Percentiles rank a stretch among this genome's conserved stretches.
phyloP scores from a whole-genome alignment of 2,113 vertebrate genomes.

The Nannobrachium achirus region DNA sequence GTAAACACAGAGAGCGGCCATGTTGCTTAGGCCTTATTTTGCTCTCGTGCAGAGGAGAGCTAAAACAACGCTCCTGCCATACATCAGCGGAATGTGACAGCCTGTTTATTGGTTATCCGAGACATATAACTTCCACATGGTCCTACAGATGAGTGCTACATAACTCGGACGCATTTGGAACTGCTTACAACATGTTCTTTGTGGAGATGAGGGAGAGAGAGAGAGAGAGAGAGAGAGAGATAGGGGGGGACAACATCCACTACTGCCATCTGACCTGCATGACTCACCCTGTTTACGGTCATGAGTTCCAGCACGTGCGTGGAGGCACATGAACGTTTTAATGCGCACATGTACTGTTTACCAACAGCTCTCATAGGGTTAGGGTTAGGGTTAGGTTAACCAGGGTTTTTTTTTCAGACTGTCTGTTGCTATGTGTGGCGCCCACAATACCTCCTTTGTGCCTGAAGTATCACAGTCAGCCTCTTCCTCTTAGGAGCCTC shows the following conservation, averaged over 20 bases:
- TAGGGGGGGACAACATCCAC: background rate
- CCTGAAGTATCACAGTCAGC: conserved; percentile 9
- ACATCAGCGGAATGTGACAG: conserved; percentile 52
- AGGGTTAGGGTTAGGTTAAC: background rate
- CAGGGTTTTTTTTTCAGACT: background rate
- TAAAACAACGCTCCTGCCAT: conserved; percentile 8
- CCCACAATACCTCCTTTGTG: conserved; percentile 32
- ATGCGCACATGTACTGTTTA: conserved; percentile 2
- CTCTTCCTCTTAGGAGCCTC: conserved; percentile 43
- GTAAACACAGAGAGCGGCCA: conserved; percentile 1
- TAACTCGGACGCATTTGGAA: conserved; percentile 41
- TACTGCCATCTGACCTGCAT: conserved; percentile 6
- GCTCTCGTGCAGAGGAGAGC: background rate
- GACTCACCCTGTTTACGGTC: conserved; percentile 11
- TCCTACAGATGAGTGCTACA: conserved; percentile 13
- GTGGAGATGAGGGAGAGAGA: background rate
- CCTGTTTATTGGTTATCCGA: conserved; percentile 65
- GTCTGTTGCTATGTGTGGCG: background rate
- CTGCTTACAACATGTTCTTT: conserved; percentile 35
- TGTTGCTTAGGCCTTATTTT: conserved; percentile 13
- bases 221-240: background rate
- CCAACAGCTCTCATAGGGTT: background rate
- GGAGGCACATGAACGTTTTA: background rate
- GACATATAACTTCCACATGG: conserved; percentile 40
- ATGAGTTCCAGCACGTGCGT: conserved; percentile 12